A percentile compares a stretch with the other conserved stretches of the same genome.
These are phyloP conservation scores for Pica pica DNA, from an alignment of 2,113 vertebrate genomes.

Conservation along the genomic window DNA sequence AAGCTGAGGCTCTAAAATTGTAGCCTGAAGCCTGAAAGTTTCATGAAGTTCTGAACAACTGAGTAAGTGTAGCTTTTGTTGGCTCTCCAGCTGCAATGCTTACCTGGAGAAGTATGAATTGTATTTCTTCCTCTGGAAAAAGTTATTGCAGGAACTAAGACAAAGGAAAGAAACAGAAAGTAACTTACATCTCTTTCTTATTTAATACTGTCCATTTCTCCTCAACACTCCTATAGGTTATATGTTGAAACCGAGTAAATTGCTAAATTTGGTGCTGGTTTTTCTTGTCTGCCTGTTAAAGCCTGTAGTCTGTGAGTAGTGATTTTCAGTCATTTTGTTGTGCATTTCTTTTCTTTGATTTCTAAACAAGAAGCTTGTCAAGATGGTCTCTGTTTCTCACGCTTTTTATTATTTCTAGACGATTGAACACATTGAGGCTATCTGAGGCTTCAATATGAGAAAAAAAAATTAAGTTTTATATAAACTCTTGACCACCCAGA, in stretches of 20 bases:
- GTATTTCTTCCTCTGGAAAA: neutral
- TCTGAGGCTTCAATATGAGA: neutral
- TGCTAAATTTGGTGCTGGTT: accelerated
- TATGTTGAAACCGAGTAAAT: neutral
- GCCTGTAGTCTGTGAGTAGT: neutral
- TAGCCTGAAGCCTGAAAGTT: neutral
- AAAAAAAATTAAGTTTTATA: neutral
- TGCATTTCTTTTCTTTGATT: neutral
- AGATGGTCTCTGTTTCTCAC: neutral
- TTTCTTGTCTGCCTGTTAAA: neutral
- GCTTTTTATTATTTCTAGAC: neutral
- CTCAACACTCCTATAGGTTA: neutral
- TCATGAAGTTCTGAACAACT: neutral
- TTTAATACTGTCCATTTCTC: neutral
- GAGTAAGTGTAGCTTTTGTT: neutral
- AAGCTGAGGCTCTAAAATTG: neutral
- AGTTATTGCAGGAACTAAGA: neutral
- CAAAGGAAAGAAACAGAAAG: neutral
- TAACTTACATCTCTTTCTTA: neutral
- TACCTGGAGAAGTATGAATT: neutral
- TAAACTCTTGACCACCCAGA: neutral
- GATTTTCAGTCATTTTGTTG: neutral
- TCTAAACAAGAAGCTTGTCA: neutral
- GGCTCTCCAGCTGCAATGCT: neutral
- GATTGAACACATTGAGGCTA: neutral